Percentiles rank a stretch among this genome's conserved stretches.
These are phyloP conservation scores for Zaprionus ornatus DNA, from an alignment of 1,140 invertebrate species.

Conservation along the genomic window DNA sequence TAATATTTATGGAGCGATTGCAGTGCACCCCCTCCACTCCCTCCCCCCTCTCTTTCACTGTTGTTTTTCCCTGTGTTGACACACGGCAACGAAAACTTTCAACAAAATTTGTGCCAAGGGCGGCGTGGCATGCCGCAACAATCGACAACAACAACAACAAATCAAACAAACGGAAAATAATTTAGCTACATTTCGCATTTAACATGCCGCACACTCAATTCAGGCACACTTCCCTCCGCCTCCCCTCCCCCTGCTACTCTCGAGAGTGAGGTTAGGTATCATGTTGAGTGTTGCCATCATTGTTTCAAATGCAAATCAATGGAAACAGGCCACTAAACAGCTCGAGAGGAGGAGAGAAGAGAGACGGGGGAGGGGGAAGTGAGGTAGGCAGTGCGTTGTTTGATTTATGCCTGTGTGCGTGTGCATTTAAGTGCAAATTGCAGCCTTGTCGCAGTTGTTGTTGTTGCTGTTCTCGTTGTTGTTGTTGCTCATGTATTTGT, in stretches of 20 bases:
- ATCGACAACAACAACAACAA: conserved; percentile 42
- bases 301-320: conserved; percentile 75
- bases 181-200: conserved; percentile 65
- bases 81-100: conserved; percentile 40
- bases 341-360: conserved; percentile 4
- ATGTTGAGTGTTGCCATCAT: conserved; percentile 43
- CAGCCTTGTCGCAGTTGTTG: conserved; percentile 38
- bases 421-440: conserved; percentile 79
- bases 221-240: conserved; percentile 12
- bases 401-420: conserved; percentile 73
- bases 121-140: conserved; percentile 23
- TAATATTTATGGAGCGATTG: conserved; percentile 51
- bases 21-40: neutral
- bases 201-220: conserved; percentile 60
- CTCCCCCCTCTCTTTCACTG: neutral
- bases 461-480: neutral
- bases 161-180: conserved; percentile 65
- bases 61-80: conserved; percentile 30
- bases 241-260: too few species aligned
- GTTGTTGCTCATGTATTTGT: conserved; percentile 52
- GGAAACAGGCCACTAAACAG: conserved; percentile 61
- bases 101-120: conserved; percentile 31
- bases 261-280: conserved; percentile 16
- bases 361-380: neutral
- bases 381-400: conserved; percentile 37